These are phyloP conservation scores for Drosophila seguyi DNA, from an alignment of 1,140 invertebrate species.

Conservation along the genomic window DNA sequence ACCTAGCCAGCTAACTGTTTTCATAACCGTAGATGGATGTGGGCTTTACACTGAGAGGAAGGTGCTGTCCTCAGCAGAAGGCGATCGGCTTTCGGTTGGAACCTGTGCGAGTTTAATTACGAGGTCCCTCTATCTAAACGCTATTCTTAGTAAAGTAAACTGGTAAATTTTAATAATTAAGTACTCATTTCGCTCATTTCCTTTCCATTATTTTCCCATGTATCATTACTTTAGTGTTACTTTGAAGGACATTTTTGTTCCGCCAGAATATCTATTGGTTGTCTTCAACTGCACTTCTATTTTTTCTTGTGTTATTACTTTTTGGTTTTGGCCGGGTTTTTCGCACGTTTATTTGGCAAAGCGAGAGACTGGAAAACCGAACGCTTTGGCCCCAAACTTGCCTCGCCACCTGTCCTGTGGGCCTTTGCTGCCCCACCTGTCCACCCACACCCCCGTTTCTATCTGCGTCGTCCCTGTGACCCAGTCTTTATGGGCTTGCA, in stretches of 20 bases:
- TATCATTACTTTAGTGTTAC: not conserved
- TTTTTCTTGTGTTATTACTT: not conserved
- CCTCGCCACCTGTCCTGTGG: constrained; percentile 12
- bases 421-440: not conserved
- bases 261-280: not conserved
- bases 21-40: constrained; percentile 29
- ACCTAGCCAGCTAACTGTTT: constrained; percentile 38
- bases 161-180: not conserved
- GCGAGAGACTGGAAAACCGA: constrained; percentile 31
- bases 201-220: not conserved
- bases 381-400: constrained; percentile 12
- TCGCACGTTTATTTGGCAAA: constrained; percentile 51
- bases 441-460: not conserved
- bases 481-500: constrained; percentile 60
- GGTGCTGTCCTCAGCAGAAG: too few species aligned
- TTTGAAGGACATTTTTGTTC: not conserved
- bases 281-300: not conserved
- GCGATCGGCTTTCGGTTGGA: too few species aligned
- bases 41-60: constrained; percentile 4
- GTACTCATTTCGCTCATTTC: too few species aligned
- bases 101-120: too few species aligned
- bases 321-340: constrained; percentile 37
- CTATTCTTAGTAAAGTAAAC: not conserved
- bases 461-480: constrained; percentile 1
- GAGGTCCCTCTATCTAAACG: not conserved